Base-by-base conservation (phyloP, 2,797 vertebrate species). In the Apodemus agrarius region DNA sequence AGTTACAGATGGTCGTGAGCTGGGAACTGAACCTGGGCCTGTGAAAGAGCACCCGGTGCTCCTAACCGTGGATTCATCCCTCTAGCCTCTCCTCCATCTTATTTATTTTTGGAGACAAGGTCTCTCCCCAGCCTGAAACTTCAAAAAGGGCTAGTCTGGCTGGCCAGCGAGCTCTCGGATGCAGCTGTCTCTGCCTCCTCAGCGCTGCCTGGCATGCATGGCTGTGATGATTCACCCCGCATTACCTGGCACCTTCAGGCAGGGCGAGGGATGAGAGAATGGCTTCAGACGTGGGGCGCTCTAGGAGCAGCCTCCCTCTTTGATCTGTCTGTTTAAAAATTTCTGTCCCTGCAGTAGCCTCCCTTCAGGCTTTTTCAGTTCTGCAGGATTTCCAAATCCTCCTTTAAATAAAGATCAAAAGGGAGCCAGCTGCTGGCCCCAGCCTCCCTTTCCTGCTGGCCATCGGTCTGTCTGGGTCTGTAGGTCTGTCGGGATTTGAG, bases 361-460 rank as follows among this genome's bases (percentile, higher is more conserved):
- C 63, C 29, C 97, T 92, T 89, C 52, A 29, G 65, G 84, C 61
- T 24, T 90, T 52, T 96, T 84, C 59, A 26, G 2, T 96, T 89
- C 95, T 95, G 96, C 97, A 92, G 86, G 93, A 93, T 90, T 97
- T 97, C 97, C 97, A 97, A 95, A 97, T 98, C 96, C 97, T 85
- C 95, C 97, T 97, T 97, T 96, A 98, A 97, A 96, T 91, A 61
- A 97, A 98, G 97, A 98, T 97, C 97, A 98, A 97, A 98, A 93
- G 80, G 94, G 84, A 96, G 86, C 82, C 94, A 17, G 83, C 94
- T 94, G 98, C 95, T 95, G 78, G 88, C 95, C 94, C 67, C 93
- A 65, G 93, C 79, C 80, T 90, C 65, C 63, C 31, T 24, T 63
- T 61, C 97, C 97, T 90, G 95, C 74, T 12, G 97, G 96, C 59